Evolutionary conservation across 1,140 invertebrate genomes (phyloP), one percentile per base, ranked within the genome.

Genomic region (Dreissena polymorpha): DNA sequence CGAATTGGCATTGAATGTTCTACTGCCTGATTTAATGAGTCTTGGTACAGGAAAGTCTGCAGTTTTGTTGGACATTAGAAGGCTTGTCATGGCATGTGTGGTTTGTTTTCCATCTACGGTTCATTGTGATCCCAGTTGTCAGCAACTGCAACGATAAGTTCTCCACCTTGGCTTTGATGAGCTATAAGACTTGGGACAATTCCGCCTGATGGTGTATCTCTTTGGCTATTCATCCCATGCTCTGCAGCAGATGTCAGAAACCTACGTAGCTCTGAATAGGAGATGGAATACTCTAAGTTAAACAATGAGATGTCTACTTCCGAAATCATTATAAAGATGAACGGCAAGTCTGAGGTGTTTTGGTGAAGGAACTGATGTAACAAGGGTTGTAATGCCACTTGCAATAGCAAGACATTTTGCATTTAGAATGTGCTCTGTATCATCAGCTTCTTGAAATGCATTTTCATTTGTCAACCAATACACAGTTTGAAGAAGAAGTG

Each of bases 71-170:
- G 79, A n/a, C n/a, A n/a, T n/a, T n/a, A n/a, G n/a, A 27, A 82
- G 63, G 55, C 51, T 74, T 10, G 79, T 82, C 79, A 83, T 83
- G 18, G 71, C 80, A 83, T 83, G 80, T 39, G 63, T 75, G 0
- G 80, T 83, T 57, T 64, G 25, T 68, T 83, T 83, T 12, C 63
- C 80, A 68, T 76, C 65, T n/a, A 68, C 13, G 10, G 70, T 83
- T 83, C 80, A 83, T 76, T 57, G 50, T 76, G 71, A 23, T 83
- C 71, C 80, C 63, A 75, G 55, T 75, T 83, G 50, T 75, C 64
- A 18, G 25, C 71, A 7, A 21, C 80, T 67, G 49, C 72, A 16
- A 83, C 63, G 10, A 79, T 57, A 18, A 49, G 6, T 10, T 70
- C 16, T 12, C 50, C 76, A 12, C 64, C 27, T 25, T 51, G 14